Percentiles rank a stretch among this genome's conserved stretches.
phyloP scores from a whole-genome alignment of 2,113 vertebrate genomes.

The Corvus hawaiiensis region DNA sequence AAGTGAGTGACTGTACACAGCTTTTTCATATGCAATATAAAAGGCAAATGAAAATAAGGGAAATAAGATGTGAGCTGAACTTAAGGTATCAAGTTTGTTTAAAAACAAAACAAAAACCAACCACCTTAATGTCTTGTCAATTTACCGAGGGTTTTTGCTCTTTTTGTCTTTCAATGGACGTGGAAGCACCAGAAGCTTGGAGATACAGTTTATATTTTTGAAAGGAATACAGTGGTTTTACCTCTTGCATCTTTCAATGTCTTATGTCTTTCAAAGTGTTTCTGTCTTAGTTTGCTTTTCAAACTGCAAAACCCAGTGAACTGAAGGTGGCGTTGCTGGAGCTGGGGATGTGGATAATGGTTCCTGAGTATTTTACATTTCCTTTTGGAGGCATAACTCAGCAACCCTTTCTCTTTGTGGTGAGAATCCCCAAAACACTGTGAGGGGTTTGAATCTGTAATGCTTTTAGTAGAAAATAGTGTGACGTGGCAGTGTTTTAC shows the following conservation, averaged over 20 bases:
- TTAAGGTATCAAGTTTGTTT: background rate
- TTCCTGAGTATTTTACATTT: background rate
- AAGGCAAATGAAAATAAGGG: background rate
- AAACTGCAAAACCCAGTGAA: background rate
- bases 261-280: background rate
- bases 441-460: background rate
- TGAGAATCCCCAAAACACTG: background rate
- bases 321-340: background rate
- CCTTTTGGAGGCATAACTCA: background rate
- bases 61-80: background rate
- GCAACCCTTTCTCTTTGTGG: background rate
- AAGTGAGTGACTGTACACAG: background rate
- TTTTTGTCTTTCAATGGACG: background rate
- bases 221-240: background rate
- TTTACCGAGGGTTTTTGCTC: background rate
- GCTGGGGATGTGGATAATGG: rapidly evolving
- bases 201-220: background rate
- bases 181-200: background rate
- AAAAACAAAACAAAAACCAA: background rate
- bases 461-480: background rate
- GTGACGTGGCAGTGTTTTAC: background rate
- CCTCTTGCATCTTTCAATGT: background rate
- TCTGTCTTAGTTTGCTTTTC: background rate
- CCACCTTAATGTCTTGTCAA: background rate
- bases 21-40: background rate